phyloP scores from a whole-genome alignment of 2,113 vertebrate species.

The Paratilapia polleni region DNA sequence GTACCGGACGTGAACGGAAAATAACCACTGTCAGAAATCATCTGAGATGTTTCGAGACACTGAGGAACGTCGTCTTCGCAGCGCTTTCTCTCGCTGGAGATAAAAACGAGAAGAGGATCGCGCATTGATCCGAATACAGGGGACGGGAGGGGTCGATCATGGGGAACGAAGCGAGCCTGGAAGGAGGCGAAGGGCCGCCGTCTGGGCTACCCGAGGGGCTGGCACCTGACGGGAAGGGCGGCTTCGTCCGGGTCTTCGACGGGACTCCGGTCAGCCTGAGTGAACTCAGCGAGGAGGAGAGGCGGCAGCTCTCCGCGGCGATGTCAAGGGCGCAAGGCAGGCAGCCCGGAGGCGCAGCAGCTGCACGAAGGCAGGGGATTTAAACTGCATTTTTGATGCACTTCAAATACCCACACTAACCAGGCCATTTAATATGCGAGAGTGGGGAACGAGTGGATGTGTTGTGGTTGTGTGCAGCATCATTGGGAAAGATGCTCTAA shows the following conservation, averaged over 20 bases:
- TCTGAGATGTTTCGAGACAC: slow-evolving; percentile 61
- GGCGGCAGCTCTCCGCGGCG: slow-evolving; percentile 90
- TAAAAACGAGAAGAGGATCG: slow-evolving; percentile 49
- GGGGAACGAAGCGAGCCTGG: slow-evolving; percentile 97
- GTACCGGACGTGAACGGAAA: slow-evolving; percentile 1
- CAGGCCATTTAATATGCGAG: neutral
- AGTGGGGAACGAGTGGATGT: slow-evolving; percentile 26
- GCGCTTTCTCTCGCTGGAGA: slow-evolving; percentile 57
- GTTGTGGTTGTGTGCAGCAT: slow-evolving; percentile 48
- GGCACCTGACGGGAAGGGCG: slow-evolving; percentile 84
- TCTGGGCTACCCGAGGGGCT: slow-evolving; percentile 86
- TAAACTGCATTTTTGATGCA: neutral
- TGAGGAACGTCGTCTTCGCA: slow-evolving; percentile 36
- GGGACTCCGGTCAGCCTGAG: slow-evolving; percentile 89
- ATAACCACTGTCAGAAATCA: slow-evolving; percentile 51
- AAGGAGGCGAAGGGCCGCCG: slow-evolving; percentile 87
- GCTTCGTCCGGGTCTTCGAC: slow-evolving; percentile 81
- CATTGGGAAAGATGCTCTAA: slow-evolving; percentile 29
- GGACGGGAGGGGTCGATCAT: slow-evolving; percentile 83
- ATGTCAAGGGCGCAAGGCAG: slow-evolving; percentile 95
- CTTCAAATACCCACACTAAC: neutral
- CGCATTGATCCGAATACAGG: slow-evolving; percentile 58
- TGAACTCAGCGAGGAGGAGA: slow-evolving; percentile 92
- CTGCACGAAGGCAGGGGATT: slow-evolving; percentile 86
- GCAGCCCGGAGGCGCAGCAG: slow-evolving; percentile 84